A percentile compares a stretch with the other conserved stretches of the same genome.
Evolutionary conservation across 2,113 vertebrate species (phyloP).

Genomic region (Cinclus cinclus): DNA sequence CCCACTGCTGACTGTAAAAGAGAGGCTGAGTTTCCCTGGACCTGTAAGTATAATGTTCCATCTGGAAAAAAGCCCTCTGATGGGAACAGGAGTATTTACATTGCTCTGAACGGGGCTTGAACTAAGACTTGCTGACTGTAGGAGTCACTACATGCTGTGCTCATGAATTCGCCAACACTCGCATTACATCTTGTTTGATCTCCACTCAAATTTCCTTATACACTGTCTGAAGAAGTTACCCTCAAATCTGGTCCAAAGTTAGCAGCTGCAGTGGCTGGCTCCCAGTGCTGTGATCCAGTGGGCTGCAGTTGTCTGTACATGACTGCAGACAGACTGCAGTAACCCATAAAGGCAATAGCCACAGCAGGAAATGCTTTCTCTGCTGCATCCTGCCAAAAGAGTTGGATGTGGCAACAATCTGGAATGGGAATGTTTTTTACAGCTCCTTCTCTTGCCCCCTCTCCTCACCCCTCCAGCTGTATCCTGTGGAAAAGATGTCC

Average conservation of each 20-base stretch:
- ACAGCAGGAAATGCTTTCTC: neutral
- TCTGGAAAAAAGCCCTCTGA: neutral
- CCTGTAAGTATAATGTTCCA: neutral
- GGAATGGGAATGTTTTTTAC: neutral
- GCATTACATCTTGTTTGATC: neutral
- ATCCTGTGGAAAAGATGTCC: neutral
- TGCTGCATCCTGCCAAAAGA: neutral
- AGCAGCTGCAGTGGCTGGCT: constrained; percentile 32
- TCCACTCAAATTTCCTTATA: neutral
- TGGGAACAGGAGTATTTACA: neutral
- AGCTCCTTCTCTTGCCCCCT: neutral
- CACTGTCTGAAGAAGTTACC: neutral
- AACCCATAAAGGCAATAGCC: neutral
- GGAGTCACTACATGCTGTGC: neutral
- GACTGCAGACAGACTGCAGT: neutral
- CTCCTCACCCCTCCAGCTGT: neutral
- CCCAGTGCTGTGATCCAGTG: neutral
- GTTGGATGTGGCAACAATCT: neutral
- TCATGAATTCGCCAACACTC: neutral
- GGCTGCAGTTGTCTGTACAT: neutral
- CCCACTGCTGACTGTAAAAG: neutral
- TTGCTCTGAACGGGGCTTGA: neutral
- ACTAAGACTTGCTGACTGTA: neutral
- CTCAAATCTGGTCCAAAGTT: neutral
- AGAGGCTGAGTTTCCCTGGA: neutral